Percentiles rank a stretch among this genome's conserved stretches.
Evolutionary conservation across 2,888 invertebrate species (phyloP).

Genomic region (Caenorhabditis uteleia): DNA sequence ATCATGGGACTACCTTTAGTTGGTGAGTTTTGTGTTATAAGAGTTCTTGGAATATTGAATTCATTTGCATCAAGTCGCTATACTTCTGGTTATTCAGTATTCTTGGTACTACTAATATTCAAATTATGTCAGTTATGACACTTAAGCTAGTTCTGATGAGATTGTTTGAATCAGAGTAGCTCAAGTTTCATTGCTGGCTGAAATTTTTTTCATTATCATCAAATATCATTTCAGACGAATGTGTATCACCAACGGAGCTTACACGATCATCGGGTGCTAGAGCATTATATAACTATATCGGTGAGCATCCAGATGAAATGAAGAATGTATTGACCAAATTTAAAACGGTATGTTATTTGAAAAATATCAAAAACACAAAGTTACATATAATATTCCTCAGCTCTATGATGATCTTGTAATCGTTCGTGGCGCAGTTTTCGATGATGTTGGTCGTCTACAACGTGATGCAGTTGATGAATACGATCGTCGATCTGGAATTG

Average conservation of each 20-base stretch:
- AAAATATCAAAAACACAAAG: conserved; percentile 6
- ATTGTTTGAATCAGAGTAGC: neutral
- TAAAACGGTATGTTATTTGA: conserved; percentile 19
- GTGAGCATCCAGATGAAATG: conserved; percentile 45
- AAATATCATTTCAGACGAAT: conserved; percentile 44
- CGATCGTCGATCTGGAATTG: conserved; percentile 87
- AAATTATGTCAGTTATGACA: neutral
- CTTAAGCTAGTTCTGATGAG: too few relatives aligned
- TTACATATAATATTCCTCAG: conserved; percentile 6
- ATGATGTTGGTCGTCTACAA: conserved; percentile 88
- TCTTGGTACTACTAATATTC: too few relatives aligned
- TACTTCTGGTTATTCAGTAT: too few relatives aligned
- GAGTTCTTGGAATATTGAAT: neutral
- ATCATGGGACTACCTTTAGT: conserved; percentile 35
- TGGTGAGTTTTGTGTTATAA: conserved; percentile 12
- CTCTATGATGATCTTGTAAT: conserved; percentile 42
- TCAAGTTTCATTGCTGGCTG: neutral
- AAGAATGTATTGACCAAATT: conserved; percentile 34
- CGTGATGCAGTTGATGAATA: conserved; percentile 84
- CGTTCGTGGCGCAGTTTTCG: conserved; percentile 75
- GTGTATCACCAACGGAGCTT: conserved; percentile 40
- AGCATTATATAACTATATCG: conserved; percentile 77
- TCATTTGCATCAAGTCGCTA: too few relatives aligned
- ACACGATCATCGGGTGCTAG: conserved; percentile 84
- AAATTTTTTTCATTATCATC: neutral